Conservation (phyloP, 2,888 invertebrate species). For the Eulithis testata region DNA sequence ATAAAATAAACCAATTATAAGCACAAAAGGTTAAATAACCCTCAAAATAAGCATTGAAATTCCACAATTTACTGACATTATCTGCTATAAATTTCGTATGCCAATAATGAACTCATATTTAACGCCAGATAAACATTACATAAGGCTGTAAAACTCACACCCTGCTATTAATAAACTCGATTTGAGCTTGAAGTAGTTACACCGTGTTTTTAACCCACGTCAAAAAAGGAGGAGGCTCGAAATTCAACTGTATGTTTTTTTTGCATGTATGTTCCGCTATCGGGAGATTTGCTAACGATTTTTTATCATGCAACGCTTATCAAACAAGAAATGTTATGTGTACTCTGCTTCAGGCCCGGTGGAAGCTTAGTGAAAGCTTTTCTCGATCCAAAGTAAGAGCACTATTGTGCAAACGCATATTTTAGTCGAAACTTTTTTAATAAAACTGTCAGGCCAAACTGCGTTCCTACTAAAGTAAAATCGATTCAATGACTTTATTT, state of each 20-base stretch:
- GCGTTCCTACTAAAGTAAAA: slow-evolving; percentile 12
- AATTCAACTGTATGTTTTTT: too few relatives aligned
- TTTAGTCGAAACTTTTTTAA: slow-evolving; percentile 25
- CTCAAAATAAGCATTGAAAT: slow-evolving; percentile 7
- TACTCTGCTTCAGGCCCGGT: too few relatives aligned
- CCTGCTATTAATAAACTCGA: neutral
- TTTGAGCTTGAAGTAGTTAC: too few relatives aligned
- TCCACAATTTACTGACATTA: slow-evolving; percentile 13
- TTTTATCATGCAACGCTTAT: too few relatives aligned
- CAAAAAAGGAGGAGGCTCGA: too few relatives aligned
- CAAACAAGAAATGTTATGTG: too few relatives aligned
- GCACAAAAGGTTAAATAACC: neutral
- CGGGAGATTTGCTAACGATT: too few relatives aligned
- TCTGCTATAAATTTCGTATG: slow-evolving; percentile 16
- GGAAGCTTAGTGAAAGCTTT: too few relatives aligned
- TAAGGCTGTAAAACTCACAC: slow-evolving; percentile 1
- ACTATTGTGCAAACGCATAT: slow-evolving; percentile 7
- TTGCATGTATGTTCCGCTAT: too few relatives aligned
- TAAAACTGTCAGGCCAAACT: slow-evolving; percentile 22
- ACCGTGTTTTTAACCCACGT: too few relatives aligned
- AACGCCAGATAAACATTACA: slow-evolving; percentile 17
- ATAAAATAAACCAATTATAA: slow-evolving; percentile 2
- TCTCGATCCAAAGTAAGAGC: too few relatives aligned
- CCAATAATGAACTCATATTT: slow-evolving; percentile 21
- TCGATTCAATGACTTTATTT: slow-evolving; percentile 26